Evolutionary conservation across 2,888 invertebrate genomes (phyloP).

Genomic region (Acanthosepion lycidas): DNA sequence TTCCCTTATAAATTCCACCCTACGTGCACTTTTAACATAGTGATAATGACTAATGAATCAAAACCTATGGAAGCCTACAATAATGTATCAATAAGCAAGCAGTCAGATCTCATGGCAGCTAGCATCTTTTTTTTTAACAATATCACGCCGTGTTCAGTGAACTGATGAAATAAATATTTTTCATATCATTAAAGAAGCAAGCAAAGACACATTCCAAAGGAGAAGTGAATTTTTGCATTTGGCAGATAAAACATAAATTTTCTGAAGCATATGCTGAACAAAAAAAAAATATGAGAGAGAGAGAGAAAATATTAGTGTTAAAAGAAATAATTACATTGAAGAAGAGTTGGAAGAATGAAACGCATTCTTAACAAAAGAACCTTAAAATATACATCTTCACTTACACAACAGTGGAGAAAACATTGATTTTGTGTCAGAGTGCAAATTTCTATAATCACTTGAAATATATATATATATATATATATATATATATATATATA

Average conservation of each 20-base stretch:
- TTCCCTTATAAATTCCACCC: too few relatives aligned
- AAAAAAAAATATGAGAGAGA: not conserved
- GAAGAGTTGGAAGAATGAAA: not conserved
- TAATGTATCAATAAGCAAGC: too few relatives aligned
- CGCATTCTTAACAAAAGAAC: not conserved
- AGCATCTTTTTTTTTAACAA: too few relatives aligned
- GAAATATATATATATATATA: not conserved
- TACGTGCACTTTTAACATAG: too few relatives aligned
- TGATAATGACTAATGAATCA: too few relatives aligned
- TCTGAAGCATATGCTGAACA: not conserved
- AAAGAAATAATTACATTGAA: not conserved
- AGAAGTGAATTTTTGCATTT: slow-evolving; percentile 15
- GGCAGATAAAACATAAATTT: not conserved
- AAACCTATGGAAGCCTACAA: too few relatives aligned
- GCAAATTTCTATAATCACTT: not conserved
- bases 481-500: too few relatives aligned
- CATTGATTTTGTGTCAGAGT: slow-evolving; percentile 33
- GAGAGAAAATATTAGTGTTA: not conserved
- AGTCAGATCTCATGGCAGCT: too few relatives aligned
- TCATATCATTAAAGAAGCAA: not conserved
- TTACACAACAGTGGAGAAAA: not conserved
- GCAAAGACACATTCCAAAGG: not conserved
- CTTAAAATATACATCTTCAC: not conserved
- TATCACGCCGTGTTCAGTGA: too few relatives aligned
- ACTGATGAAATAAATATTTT: too few relatives aligned